phyloP scores from a whole-genome alignment of 1,140 invertebrate species.

The Temnothorax longispinosus region DNA sequence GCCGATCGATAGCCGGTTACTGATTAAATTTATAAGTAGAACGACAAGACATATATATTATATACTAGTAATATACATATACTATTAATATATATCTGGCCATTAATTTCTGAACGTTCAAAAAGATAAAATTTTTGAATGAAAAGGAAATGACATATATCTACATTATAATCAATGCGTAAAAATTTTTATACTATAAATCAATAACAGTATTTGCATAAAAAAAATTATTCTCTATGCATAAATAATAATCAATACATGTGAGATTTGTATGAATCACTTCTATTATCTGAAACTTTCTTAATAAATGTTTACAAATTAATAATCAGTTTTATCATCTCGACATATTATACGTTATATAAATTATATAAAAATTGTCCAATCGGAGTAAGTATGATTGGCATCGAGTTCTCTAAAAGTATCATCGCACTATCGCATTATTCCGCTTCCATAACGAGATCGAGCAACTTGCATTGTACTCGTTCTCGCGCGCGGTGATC shows the following conservation, averaged over 20 bases:
- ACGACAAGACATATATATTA: neutral
- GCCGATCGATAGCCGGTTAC: neutral
- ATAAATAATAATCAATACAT: neutral
- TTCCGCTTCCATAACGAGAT: neutral
- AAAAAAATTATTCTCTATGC: neutral
- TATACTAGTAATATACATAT: neutral
- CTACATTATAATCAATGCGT: neutral
- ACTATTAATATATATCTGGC: neutral
- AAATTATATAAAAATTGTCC: neutral
- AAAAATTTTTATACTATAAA: neutral
- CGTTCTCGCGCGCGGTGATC: conserved; percentile 16
- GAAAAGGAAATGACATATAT: neutral
- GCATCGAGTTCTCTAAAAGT: neutral
- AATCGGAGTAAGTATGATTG: neutral
- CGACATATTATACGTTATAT: neutral
- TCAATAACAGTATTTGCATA: neutral
- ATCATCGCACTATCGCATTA: neutral
- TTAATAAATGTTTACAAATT: neutral
- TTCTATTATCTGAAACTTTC: neutral
- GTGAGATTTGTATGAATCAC: neutral
- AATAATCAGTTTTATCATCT: neutral
- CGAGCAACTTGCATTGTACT: conserved; percentile 15
- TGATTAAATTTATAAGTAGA: conserved; percentile 39
- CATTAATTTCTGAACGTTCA: conserved; percentile 7
- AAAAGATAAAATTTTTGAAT: neutral